A percentile compares a stretch with the other conserved stretches of the same genome.
phyloP scores from a whole-genome alignment of 1,140 invertebrate genomes.

The Melitaea cinxia region DNA sequence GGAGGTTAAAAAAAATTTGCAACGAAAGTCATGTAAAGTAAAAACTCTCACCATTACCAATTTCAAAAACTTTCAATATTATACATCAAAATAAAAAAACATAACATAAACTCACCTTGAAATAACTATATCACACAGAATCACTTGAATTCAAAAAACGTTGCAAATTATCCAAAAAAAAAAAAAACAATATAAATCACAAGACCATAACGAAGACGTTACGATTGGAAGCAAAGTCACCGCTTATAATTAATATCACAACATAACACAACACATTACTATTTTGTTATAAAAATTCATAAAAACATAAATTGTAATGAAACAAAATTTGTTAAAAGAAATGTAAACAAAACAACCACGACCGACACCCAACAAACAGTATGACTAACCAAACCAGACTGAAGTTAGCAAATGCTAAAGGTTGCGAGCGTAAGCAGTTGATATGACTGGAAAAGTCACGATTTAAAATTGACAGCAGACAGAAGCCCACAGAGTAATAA shows the following conservation, averaged over 20 bases:
- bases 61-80: conserved; percentile 31
- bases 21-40: conserved; percentile 47
- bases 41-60: conserved; percentile 32
- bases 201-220: conserved; percentile 18
- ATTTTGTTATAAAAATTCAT: conserved; percentile 6
- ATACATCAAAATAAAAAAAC: conserved; percentile 16
- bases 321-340: conserved; percentile 35
- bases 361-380: conserved; percentile 41
- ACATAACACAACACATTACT: conserved; percentile 30
- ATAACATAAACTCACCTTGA: conserved; percentile 34
- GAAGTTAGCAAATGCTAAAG: conserved; percentile 25
- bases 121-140: conserved; percentile 18
- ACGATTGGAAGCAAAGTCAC: conserved; percentile 2
- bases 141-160: conserved; percentile 21
- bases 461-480: neutral
- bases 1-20: conserved; percentile 42
- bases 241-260: conserved; percentile 30
- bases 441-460: neutral
- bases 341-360: conserved; percentile 53
- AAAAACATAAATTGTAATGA: conserved; percentile 20
- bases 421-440: neutral
- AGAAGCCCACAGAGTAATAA: neutral
- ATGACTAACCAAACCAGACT: conserved; percentile 49
- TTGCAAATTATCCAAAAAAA: conserved; percentile 23
- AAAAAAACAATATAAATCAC: conserved; percentile 36